Evolutionary conservation across 1,140 invertebrate species (phyloP), one percentile per base, ranked within the genome.

Genomic region (Drosophila virilis): DNA sequence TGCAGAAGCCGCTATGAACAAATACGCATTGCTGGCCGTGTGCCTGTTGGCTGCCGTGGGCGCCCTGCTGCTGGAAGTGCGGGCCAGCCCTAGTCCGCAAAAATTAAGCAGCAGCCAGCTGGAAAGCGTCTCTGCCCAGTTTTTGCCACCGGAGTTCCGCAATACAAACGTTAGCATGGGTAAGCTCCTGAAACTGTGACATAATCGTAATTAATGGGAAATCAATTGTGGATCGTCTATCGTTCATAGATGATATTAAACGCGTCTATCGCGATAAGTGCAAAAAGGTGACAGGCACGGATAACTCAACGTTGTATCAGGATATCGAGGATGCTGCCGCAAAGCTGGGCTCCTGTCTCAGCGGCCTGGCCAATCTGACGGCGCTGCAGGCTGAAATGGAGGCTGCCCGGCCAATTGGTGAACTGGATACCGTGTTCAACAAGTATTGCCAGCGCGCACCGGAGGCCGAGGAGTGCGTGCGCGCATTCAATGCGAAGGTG

Each of bases 361-460:
- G 83, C n/a, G 72, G 62, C 0, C 69, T 95, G 13, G 81, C 94
- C 0, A 94, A 95, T 75, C 28, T 93, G 1, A 93, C 93, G 0
- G 74, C 89, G 2, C 61, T 96, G 1, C 92, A 94, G 61, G 75
- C 92, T 2, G 95, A 96, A 77, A 94, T 96, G 74, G 94, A 95
- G 5, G 70, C 76, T 10, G 94, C 95, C 0, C 94, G 93, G 65
- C 94, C 94, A 0, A 92, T 82, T 5, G 94, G 94, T 2, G 94
- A 95, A 38, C 78, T 96, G 74, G 95, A 96, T 74, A 93, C 92
- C 1, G 95, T 96, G 0, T 96, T 96, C 60, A 73, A 91, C 59
- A 92, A 92, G 55, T 96, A 97, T 82, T 96, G 95, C 78, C 91
- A 92, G 8, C 96, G 95, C 74, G 94, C 93, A 1, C 93, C 94